Base-by-base conservation (phyloP, 2,113 vertebrate species). In the Oxyruncus cristatus region DNA sequence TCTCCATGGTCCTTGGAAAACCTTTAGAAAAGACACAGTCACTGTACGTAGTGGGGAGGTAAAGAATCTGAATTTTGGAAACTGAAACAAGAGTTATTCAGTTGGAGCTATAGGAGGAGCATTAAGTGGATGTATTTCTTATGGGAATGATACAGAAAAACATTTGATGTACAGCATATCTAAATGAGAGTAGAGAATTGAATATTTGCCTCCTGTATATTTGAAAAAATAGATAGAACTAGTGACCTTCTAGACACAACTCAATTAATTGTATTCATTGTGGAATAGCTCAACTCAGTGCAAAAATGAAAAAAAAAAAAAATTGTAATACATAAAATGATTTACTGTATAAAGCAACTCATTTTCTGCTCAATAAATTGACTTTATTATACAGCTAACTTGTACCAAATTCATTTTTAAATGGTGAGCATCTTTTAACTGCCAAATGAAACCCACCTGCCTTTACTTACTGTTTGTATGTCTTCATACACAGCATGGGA, bases 281-380 rank as follows among this genome's bases (percentile, higher is more conserved):
- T 50, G 33, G 47, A 85, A 52, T 46, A 92, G 18, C 30, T 50
- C 16, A 86, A 44, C 18, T 53, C 4, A 3, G 21, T 49, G 28
- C 5, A 79, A 52, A 74, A 71, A 4, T 53, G 4, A n/a, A 52
- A 63, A 75, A 74, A 56, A 20, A 2, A 4, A 74, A 56, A 20
- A 2, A 4, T 20, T 50, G 5, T 39, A 62, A 79, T 52, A 53
- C 6, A 24, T 41, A 30, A 62, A 52, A 85, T 47, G 0, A 86
- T 86, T 83, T 83, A 53, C 42, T 63, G 14, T n/a, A 32, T 21
- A 4, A 82, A 76, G 19, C 35, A 53, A 63, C 22, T 21, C 3
- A 76, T 92, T 89, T 95, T 84, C 58, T 86, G 24, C 27, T 83
- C 41, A 83, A 75, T 83, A 75, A 83, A 71, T 72, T 89, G 15